Percentiles rank a stretch among this genome's conserved stretches.
These are phyloP conservation scores for Frankliniella intonsa DNA, from an alignment of 2,888 invertebrate species.

Conservation along the genomic window DNA sequence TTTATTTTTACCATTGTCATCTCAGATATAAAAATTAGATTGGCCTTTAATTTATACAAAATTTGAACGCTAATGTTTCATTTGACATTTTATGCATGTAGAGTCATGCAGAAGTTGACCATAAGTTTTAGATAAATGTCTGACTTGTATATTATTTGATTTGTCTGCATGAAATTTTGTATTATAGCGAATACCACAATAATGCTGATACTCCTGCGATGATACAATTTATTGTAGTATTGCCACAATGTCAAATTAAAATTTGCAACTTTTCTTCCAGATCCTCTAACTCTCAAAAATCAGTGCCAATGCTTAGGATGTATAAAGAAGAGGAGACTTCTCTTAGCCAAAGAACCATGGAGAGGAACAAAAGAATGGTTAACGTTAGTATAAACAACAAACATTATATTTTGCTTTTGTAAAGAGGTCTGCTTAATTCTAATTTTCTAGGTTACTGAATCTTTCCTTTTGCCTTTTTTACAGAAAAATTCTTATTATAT, in stretches of 20 bases:
- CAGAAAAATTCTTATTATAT: slow-evolving; percentile 70
- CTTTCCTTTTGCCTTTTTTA: slow-evolving; percentile 38
- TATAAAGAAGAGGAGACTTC: slow-evolving; percentile 71
- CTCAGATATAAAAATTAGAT: too few species aligned
- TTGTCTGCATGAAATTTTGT: too few species aligned
- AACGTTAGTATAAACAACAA: slow-evolving; percentile 47
- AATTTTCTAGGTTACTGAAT: slow-evolving; percentile 21
- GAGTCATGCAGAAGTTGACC: too few species aligned
- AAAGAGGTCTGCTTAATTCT: neutral
- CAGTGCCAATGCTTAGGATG: slow-evolving; percentile 88
- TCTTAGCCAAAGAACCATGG: slow-evolving; percentile 85
- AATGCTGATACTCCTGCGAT: neutral
- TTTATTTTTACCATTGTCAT: neutral
- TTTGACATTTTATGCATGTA: too few species aligned
- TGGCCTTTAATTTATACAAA: too few species aligned
- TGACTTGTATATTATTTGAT: too few species aligned
- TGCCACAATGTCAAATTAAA: neutral
- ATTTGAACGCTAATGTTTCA: too few species aligned
- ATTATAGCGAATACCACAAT: too few species aligned
- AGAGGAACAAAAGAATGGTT: slow-evolving; percentile 73
- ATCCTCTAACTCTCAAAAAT: slow-evolving; percentile 60
- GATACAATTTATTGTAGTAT: neutral
- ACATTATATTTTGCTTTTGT: slow-evolving; percentile 20
- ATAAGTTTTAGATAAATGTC: too few species aligned
- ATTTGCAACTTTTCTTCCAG: slow-evolving; percentile 47